Evolutionary conservation across 2,113 vertebrate species (phyloP).

Genomic region (Eurypyga helias): DNA sequence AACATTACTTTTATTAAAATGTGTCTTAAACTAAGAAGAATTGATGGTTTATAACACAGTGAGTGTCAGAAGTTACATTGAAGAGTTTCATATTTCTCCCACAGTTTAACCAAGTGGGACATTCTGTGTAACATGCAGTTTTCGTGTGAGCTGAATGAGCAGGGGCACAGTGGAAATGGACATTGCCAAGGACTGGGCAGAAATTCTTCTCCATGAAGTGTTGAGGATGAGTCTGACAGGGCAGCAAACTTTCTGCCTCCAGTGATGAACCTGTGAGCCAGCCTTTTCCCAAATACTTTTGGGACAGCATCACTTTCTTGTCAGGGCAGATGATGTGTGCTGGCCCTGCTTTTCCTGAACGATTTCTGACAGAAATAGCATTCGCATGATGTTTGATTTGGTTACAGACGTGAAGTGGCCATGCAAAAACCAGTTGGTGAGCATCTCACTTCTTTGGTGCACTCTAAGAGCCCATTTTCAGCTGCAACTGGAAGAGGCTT

Average conservation of each 20-base stretch:
- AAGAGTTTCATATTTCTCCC: neutral
- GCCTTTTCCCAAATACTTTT: neutral
- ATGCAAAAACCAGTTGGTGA: neutral
- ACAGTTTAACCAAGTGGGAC: neutral
- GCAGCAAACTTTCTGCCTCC: neutral
- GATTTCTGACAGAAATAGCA: neutral
- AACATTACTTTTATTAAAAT: neutral
- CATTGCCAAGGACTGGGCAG: rapidly evolving
- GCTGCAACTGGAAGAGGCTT: neutral
- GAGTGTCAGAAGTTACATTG: neutral
- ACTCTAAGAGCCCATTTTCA: neutral
- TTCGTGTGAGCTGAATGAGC: neutral
- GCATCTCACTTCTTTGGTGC: neutral
- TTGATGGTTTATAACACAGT: neutral
- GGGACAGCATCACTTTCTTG: rapidly evolving
- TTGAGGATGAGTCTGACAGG: neutral
- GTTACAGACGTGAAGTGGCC: neutral
- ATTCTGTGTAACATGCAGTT: neutral
- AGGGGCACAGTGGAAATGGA: neutral
- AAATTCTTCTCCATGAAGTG: neutral
- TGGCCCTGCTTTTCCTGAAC: neutral
- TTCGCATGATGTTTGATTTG: neutral
- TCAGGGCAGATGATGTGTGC: neutral
- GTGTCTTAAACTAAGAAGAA: neutral
- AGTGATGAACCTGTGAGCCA: rapidly evolving